Evolutionary conservation across 92 coral and sea anemone genomes (phyloP).

Genomic region (Hydrozoanthus gracilis): DNA sequence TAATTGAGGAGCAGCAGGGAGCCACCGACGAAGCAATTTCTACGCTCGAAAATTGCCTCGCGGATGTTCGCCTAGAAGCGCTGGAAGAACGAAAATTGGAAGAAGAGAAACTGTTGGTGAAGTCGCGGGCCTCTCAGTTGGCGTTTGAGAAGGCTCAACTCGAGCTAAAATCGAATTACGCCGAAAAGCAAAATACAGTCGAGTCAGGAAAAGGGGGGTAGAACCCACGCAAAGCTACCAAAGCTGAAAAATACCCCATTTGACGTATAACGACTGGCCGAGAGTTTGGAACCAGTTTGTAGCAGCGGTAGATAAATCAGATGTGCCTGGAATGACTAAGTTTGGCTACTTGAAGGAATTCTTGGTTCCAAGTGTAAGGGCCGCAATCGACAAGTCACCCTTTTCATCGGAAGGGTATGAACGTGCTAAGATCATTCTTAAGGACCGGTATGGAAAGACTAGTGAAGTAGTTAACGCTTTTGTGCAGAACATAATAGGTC

Average conservation of each 20-base stretch:
- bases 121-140: too few relatives aligned
- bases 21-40: too few relatives aligned
- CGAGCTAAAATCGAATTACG: too few relatives aligned
- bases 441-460: constrained; percentile 62
- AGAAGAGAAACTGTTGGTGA: too few relatives aligned
- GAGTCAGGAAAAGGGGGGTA: too few relatives aligned
- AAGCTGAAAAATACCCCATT: constrained; percentile 56
- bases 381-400: constrained; percentile 51
- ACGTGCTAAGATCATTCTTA: constrained; percentile 61
- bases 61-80: too few relatives aligned
- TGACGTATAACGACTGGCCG: constrained; percentile 52
- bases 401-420: constrained; percentile 58
- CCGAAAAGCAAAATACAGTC: too few relatives aligned
- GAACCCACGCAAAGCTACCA: constrained; percentile 53
- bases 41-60: too few relatives aligned
- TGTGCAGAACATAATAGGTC: constrained; percentile 53
- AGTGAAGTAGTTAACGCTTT: constrained; percentile 69
- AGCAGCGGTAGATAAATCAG: constrained; percentile 53
- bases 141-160: too few relatives aligned
- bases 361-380: constrained; percentile 47
- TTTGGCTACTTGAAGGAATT: constrained; percentile 54
- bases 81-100: too few relatives aligned
- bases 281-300: constrained; percentile 61
- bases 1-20: too few relatives aligned
- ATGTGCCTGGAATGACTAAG: constrained; percentile 59